Evolutionary conservation across 2,797 vertebrate species (phyloP).

Genomic region (Neosilurus hyrtlii): DNA sequence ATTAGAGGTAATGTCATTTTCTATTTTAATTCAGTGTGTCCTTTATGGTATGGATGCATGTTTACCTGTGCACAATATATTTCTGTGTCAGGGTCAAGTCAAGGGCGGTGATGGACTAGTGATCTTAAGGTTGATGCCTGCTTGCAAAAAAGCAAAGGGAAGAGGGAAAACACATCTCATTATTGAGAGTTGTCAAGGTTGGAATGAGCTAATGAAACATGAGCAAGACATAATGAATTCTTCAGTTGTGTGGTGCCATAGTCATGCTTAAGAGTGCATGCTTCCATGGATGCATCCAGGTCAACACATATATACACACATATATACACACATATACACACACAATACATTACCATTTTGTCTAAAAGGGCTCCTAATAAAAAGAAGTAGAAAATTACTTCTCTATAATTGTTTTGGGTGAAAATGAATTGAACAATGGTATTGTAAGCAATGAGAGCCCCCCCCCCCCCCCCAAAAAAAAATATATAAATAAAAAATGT

Average conservation of each 20-base stretch:
- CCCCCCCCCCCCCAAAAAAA: no score
- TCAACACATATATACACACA: no score
- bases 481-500: no score
- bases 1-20: conserved; percentile 57
- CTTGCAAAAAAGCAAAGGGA: conserved; percentile 11
- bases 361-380: no score
- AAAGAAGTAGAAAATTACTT: no score
- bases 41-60: conserved; percentile 37
- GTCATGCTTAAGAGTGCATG: background rate
- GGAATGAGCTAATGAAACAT: conserved; percentile 31
- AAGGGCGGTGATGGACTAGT: conserved; percentile 47
- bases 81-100: conserved; percentile 45
- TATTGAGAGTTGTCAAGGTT: background rate
- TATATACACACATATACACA: no score
- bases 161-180: background rate
- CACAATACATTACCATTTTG: no score
- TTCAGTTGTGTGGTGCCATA: background rate
- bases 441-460: no score
- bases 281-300: no score
- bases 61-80: conserved; percentile 20
- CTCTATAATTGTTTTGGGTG: no score
- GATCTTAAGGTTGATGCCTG: conserved; percentile 21
- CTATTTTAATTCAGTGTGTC: conserved; percentile 42
- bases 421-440: no score
- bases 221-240: background rate